Evolutionary conservation across 2,888 invertebrate genomes (phyloP), one percentile per base, ranked within the genome.

Genomic region (Melieria picta): DNA sequence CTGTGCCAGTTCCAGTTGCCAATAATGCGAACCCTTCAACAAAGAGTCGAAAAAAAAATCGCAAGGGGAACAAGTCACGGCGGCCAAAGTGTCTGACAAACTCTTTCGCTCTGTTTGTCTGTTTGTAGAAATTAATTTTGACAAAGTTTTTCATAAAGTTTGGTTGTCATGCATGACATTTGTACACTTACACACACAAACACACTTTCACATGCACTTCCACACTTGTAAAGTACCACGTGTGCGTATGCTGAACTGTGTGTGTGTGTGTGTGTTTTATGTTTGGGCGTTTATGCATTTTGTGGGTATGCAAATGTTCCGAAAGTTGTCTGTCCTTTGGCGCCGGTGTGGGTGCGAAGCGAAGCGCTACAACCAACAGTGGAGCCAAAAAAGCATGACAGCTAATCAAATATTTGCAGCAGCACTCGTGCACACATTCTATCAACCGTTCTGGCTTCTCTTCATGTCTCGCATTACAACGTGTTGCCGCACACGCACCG

Each of bases 371-470:
- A 50, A 61, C 11, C n/a, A 16, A 62, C 43, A 47, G 46, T 5
- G 46, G 46, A 11, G 13, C 42, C 43, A 43, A 65, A 55, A 58
- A 61, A 60, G 30, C n/a, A 43, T 16, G 46, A 30, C 67, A 69
- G 69, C 69, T 69, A 69, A 69, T 69, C 62, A 69, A 69, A 69
- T 69, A 69, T 69, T 62, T 69, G 69, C 69, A 55, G n/a, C 69
- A 60, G 67, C 52, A 67, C 60, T 67, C 67, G 67, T 67, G 67
- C 67, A 60, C 30, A 30, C 45, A 67, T 50, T 50, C 50, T 50
- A 67, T 60, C 67, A 67, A 61, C 60, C 61, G 60, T 50, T 7
- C 43, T 55, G 52, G 43, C 55, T 52, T 1, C 45, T 13, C 50
- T 56, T 30, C 13, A 56, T 56, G 11, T 13, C 47, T 7, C 13